Evolutionary conservation across 2,113 vertebrate species (phyloP), one percentile per base, ranked within the genome.

Genomic region (Phainopepla nitens): DNA sequence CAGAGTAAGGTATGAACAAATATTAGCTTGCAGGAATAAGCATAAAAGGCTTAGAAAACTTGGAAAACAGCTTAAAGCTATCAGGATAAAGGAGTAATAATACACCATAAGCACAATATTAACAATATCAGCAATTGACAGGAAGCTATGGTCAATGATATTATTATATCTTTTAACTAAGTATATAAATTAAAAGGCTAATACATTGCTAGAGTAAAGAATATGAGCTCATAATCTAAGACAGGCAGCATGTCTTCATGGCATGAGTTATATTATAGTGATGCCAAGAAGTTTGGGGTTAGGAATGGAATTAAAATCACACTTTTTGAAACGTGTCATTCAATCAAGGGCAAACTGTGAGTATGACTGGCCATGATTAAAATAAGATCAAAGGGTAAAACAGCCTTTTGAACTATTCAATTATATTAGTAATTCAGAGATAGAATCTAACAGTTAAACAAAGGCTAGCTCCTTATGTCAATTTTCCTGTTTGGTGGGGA

Each of bases 1-100:
- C 21, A 95, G 62, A 81, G 54, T 79, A 93, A 92, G 70, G 57
- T 66, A 93, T 87, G 90, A 91, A 64, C 44, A 89, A 81, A 62
- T 76, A 78, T 21, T n/a, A 41, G 49, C 29, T 89, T 90, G 54
- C 44, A 85, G 44, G 18, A 27, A 39, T 51, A 96, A 93, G 93
- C 69, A 72, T 49, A 75, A 76, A 86, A 16, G 61, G 27, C 28
- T 77, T 65, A 80, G 72, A 84, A 87, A 58, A 58, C 82, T 80
- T 83, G 66, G 47, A 90, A 68, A 83, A 60, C 47, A 89, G 71
- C 71, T 70, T 87, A 84, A 94, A 92, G 78, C 70, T 31, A 49
- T 61, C 33, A 95, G 70, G 61, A 73, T 49, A 81, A 70, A 93
- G 60, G 47, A 94, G 47, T 20, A 92, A 56, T 69, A 87, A 90